Base-by-base conservation (phyloP, 2,888 invertebrate species). In the Syritta pipiens region DNA sequence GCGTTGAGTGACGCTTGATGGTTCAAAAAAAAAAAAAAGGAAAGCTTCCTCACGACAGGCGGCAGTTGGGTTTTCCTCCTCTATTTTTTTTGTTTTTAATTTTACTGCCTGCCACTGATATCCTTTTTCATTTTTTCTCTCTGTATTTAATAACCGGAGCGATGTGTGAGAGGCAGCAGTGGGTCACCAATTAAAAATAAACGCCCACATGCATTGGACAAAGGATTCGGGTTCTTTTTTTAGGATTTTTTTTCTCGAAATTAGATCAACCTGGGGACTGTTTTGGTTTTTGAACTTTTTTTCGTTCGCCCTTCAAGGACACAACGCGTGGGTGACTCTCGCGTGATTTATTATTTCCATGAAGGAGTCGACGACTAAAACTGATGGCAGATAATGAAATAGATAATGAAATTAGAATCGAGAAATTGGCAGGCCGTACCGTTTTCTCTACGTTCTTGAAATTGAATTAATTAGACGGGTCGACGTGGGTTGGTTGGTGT, bases 131-230 rank as follows among this genome's bases (percentile, higher is more conserved):
- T n/a, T 35, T n/a, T 14, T 3, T 14, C 0, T 42, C 20, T 37
- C 35, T 67, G 28, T 60, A 37, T 74, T 68, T 62, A 67, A 74
- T 74, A 68, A 72, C 30, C 40, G 60, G 57, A 30, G 72, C 62
- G 26, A 28, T 28, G 57, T 46, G 12, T 9, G 26, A 26, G 42
- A 4, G 14, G 7, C 6, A 12, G 26, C 24, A 74, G 62, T 67
- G 67, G 79, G 67, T 74, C 79, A 57, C 67, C 74, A 79, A 79
- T 79, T 79, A 79, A 74, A 79, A 79, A 62, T 74, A 63, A 79
- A 68, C 77, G 77, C 77, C 72, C 32, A 77, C 65, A 72, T 72
- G 65, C 49, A 60, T 67, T 53, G 72, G 65, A 72, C 60, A 77
- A 77, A 72, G 60, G 65, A 55, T 46, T 53, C n/a, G 10, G 14